These are phyloP conservation scores for Poeciliopsis turrubarensis DNA, from an alignment of 2,113 vertebrate genomes.

Conservation along the genomic window DNA sequence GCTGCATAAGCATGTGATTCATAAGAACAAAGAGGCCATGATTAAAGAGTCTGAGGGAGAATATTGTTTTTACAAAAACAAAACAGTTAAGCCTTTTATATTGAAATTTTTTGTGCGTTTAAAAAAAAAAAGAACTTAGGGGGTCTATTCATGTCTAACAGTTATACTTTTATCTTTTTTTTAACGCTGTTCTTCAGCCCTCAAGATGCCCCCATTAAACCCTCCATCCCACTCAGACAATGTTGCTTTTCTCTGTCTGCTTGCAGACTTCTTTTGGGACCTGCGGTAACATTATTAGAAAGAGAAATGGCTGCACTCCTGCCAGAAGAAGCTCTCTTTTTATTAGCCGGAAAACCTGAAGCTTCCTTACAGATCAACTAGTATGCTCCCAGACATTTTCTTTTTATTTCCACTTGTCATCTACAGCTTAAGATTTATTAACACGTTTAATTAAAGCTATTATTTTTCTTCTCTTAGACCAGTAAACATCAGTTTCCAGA, in stretches of 20 bases:
- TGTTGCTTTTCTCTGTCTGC: not conserved
- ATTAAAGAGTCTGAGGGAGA: not conserved
- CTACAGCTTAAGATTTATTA: not conserved
- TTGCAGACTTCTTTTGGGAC: not conserved
- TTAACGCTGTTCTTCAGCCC: not conserved
- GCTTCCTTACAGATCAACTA: not conserved
- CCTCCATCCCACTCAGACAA: not conserved
- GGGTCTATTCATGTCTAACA: not conserved
- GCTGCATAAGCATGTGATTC: not conserved
- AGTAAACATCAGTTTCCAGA: not conserved
- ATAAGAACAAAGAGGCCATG: not conserved
- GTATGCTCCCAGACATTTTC: not conserved
- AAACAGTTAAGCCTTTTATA: not conserved
- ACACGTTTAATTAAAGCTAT: not conserved
- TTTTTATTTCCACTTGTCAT: not conserved
- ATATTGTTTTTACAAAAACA: not conserved
- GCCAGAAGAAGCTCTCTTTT: not conserved
- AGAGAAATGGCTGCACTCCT: not conserved
- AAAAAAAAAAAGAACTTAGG: not conserved
- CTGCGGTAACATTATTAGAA: not conserved
- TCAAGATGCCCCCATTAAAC: not conserved
- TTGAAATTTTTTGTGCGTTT: not conserved
- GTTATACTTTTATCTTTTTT: conserved; percentile 1
- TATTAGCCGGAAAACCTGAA: not conserved
- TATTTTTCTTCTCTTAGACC: not conserved